Percentiles rank a stretch among this genome's conserved stretches.
Conservation (phyloP, 1,140 invertebrate species). For the Leptinotarsa lineolata region DNA sequence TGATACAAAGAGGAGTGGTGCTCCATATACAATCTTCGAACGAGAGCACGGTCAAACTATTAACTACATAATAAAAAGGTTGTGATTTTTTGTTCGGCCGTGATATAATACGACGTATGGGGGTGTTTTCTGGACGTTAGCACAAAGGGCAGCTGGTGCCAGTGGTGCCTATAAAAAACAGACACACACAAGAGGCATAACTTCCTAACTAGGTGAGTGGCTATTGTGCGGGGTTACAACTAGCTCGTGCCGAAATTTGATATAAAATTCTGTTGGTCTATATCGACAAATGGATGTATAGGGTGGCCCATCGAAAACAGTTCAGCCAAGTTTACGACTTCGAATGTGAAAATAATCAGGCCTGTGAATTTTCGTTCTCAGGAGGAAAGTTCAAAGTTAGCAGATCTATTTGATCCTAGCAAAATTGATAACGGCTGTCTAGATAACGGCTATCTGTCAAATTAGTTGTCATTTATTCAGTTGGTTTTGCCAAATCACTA, state of each 20-base stretch:
- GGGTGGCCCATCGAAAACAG: too few relatives aligned
- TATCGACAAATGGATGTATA: neutral
- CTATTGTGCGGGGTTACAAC: neutral
- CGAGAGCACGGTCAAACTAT: neutral
- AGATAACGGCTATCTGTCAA: too few relatives aligned
- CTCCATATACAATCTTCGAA: neutral
- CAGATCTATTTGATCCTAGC: too few relatives aligned
- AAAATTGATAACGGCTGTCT: too few relatives aligned
- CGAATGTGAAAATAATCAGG: too few relatives aligned
- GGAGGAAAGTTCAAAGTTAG: too few relatives aligned
- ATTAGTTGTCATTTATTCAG: too few relatives aligned
- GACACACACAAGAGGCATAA: neutral
- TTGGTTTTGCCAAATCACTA: too few relatives aligned
- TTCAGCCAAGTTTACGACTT: too few relatives aligned
- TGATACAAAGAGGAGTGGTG: neutral
- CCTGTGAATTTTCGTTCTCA: too few relatives aligned
- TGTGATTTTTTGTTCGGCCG: neutral
- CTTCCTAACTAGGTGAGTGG: slow-evolving; percentile 7
- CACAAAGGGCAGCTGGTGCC: slow-evolving; percentile 7
- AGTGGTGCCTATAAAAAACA: slow-evolving; percentile 8
- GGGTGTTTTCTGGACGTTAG: neutral
- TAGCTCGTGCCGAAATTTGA: slow-evolving; percentile 2
- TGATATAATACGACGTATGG: slow-evolving; percentile 3
- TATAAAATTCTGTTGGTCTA: neutral
- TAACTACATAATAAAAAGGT: neutral